Conservation (phyloP, 2,888 invertebrate species). For the Acrobasis consociella region DNA sequence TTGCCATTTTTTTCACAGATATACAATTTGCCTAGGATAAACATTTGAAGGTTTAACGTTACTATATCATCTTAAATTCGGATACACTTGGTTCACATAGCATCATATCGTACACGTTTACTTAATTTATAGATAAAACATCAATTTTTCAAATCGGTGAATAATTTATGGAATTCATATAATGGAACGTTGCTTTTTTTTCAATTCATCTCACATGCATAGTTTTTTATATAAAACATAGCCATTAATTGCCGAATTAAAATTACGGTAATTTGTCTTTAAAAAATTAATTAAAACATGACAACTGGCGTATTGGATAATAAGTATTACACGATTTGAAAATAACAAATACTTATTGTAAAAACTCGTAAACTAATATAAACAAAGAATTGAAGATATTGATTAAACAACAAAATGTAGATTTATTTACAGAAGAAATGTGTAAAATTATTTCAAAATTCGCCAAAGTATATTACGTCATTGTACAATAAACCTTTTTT, state of each 20-base stretch:
- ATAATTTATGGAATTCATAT: not conserved
- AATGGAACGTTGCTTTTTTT: not conserved
- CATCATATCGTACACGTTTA: conserved; percentile 1
- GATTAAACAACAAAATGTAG: not conserved
- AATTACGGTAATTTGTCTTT: not conserved
- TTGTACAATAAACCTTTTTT: conserved; percentile 10
- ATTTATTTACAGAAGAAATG: conserved; percentile 1
- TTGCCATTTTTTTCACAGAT: not conserved
- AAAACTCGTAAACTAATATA: conserved; percentile 5
- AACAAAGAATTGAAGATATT: conserved; percentile 12
- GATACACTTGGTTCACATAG: conserved; percentile 13
- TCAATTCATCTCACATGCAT: not conserved
- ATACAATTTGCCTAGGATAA: conserved; percentile 19
- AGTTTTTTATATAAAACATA: not conserved
- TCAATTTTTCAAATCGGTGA: conserved; percentile 3
- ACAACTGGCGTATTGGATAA: not conserved
- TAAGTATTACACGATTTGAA: conserved; percentile 1
- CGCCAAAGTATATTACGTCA: conserved; percentile 3
- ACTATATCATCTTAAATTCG: conserved; percentile 21
- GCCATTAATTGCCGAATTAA: not conserved
- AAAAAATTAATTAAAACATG: not conserved
- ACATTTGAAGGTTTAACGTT: conserved; percentile 20
- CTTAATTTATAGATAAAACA: conserved; percentile 4
- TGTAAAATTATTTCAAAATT: not conserved
- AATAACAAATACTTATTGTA: conserved; percentile 2